Base-by-base conservation (phyloP, 2,113 vertebrate species). In the Grus americana region DNA sequence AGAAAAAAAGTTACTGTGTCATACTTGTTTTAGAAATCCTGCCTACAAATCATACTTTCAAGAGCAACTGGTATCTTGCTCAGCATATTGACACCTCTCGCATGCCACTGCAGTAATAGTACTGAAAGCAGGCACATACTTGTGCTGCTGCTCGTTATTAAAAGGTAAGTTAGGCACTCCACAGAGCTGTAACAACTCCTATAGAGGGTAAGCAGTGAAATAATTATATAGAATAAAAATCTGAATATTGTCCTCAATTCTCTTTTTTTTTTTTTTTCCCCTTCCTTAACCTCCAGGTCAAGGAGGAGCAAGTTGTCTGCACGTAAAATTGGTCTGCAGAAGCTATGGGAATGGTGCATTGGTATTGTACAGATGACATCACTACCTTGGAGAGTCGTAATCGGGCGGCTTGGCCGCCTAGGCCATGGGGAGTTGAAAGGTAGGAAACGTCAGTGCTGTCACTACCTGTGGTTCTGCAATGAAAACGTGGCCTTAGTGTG, bases 341-440 rank as follows among this genome's bases (percentile, higher is more conserved):
- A 99, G 96, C 93, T 99, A 3, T 99, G 99, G 99, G 99, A 99
- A 22, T 99, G 99, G 99, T 99, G 99, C 76, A 91, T 99, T 5
- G 99, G 99, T 10, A 98, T 99, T 61, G 99, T 99, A 26, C 99
- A 99, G 96, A 99, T 99, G 99, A 99, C 99, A 6, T 99, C 99
- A 5, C 95, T 99, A 84, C 99, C 99, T 1, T 99, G 99, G 99
- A 99, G 99, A 98, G 99, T 99, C 46, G 99, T 99, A 21, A 99
- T 99, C 15, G 99, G 99, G 30, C 98, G 99, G 50, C 98, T 99
- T n/a, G 99, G 99, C 65, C 98, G 99, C 59, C 98, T 99, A 8
- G 99, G 99, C 79, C 99, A 99, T 0, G 99, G 99, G 32, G 99
- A 99, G 83, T 97, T 99, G 23, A 99, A 99, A 98, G 99, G 99